Conservation (phyloP, 2,888 invertebrate species). For the Drosophila neutralis region DNA sequence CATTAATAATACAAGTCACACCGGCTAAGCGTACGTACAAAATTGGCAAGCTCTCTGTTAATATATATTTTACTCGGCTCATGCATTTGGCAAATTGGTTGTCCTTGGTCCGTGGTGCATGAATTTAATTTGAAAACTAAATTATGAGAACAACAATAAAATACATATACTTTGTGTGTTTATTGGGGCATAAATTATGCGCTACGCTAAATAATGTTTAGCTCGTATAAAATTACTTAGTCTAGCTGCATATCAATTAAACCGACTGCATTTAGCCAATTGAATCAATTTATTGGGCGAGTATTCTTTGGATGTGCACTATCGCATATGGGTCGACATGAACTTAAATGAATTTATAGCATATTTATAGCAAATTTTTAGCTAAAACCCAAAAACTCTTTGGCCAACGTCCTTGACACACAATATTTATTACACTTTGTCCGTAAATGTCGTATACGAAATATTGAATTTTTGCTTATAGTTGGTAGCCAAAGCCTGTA, state of each 20-base stretch:
- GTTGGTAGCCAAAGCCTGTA: conserved; percentile 17
- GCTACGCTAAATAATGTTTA: conserved; percentile 51
- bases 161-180: conserved; percentile 65
- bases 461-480: conserved; percentile 55
- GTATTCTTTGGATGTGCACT: conserved; percentile 35
- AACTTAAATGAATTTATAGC: conserved; percentile 28
- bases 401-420: conserved; percentile 66
- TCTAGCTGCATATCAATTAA: conserved; percentile 64
- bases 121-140: conserved; percentile 19
- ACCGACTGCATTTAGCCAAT: conserved; percentile 35
- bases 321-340: background rate
- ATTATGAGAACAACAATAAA: conserved; percentile 39
- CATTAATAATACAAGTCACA: conserved; percentile 25
- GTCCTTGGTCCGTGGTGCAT: conserved; percentile 19
- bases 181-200: conserved; percentile 65
- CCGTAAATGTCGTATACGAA: conserved; percentile 62
- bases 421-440: conserved; percentile 67
- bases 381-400: conserved; percentile 32
- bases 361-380: conserved; percentile 62
- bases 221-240: conserved; percentile 27
- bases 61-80: conserved; percentile 32
- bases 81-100: conserved; percentile 25
- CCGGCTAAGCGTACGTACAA: conserved; percentile 12
- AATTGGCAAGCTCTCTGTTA: conserved; percentile 48
- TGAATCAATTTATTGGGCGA: conserved; percentile 43